Base-by-base conservation (phyloP, 2,797 vertebrate species). In the Bufotes viridis region DNA sequence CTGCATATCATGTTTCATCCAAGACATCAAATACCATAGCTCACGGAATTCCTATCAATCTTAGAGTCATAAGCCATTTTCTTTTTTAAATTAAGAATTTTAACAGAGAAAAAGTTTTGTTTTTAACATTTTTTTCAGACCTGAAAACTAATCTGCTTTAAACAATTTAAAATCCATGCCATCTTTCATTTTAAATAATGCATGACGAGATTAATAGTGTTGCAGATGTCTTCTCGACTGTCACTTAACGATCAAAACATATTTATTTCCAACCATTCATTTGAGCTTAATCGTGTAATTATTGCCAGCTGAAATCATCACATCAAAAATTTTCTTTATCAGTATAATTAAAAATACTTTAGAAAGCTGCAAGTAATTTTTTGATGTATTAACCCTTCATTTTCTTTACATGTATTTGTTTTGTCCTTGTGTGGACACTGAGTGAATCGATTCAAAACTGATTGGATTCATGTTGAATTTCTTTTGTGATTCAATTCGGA, bases 11-110 rank as follows among this genome's bases (percentile, higher is more conserved):
- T 65, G 87, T 91, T 93, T 93, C 88, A 90, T 93, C 90, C 82
- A 75, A 93, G 88, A 90, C 91, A 92, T 93, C 92, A 93, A 93
- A 92, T 42, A 42, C 42, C 42, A 42, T 92, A 92, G 87, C 90
- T 76, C 58, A 69, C 11, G 14, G 69, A 82, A 83, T 89, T 82
- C 67, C 84, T 70, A 86, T 86, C 84, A 86, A 79, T 82, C 88
- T 84, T 80, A 63, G 74, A 49, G 51, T 79, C 70, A 84, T 61
- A 84, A 79, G 63, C 53, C n/a, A 24, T 78, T 86, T 86, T 84
- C 29, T 51, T 53, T 55, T 58, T 63, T 75, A 53, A 3, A 26
- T 34, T 42, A 42, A 53, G 22, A 87, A 72, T 87, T 72, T 51
- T n/a, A 84, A 79, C 75, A 84, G 57, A n/a, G 75, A 76, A 11